These are phyloP conservation scores for Xestoiulus laeticollis DNA, from an alignment of 2,888 invertebrate genomes.

Conservation along the genomic window DNA sequence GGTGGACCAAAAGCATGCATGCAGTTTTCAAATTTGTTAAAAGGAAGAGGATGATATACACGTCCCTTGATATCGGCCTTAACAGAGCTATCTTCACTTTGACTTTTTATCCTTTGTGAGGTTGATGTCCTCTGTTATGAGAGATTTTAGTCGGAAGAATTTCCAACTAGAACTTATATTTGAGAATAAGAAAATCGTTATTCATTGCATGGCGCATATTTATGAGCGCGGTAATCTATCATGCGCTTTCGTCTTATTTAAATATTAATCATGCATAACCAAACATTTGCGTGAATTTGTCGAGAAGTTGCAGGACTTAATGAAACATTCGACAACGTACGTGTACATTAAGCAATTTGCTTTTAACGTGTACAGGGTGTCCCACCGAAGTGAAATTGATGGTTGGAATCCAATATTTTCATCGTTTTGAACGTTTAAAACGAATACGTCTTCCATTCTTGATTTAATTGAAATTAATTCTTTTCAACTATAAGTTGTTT, in stretches of 20 bases:
- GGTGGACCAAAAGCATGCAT: too few relatives aligned
- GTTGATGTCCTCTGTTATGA: constrained; percentile 5
- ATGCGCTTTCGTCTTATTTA: not conserved
- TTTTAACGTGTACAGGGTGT: too few relatives aligned
- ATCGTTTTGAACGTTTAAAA: too few relatives aligned
- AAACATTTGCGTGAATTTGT: not conserved
- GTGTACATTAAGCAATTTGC: not conserved
- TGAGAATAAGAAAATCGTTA: constrained; percentile 12
- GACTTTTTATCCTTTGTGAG: not conserved
- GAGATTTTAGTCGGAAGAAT: not conserved
- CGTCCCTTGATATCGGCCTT: not conserved
- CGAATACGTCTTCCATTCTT: too few relatives aligned
- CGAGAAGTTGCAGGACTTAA: not conserved
- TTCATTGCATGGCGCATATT: not conserved
- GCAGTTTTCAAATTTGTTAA: not conserved
- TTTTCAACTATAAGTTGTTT: too few relatives aligned
- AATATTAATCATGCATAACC: constrained; percentile 7
- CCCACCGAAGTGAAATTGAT: too few relatives aligned
- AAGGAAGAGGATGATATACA: not conserved
- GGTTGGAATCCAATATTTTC: too few relatives aligned
- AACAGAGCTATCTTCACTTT: not conserved
- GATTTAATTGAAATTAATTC: too few relatives aligned
- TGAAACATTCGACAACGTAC: not conserved
- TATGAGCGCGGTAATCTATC: not conserved
- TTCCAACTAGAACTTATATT: not conserved